Evolutionary conservation across 2,113 vertebrate species (phyloP).

Genomic region (Myiagra hebetior): DNA sequence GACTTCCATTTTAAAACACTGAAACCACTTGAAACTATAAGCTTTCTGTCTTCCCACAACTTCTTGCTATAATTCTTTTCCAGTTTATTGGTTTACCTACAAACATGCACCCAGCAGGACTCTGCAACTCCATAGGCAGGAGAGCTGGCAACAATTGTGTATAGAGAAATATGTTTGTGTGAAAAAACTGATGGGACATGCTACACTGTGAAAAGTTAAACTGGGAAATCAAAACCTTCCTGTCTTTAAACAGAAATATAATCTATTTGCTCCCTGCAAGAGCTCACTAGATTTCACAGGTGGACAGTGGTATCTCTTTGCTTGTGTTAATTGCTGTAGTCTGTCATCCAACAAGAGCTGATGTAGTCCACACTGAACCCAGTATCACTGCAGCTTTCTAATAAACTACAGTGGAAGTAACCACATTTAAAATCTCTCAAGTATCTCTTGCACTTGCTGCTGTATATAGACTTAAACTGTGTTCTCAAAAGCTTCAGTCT

Average conservation of each 20-base stretch:
- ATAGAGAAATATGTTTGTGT: background rate
- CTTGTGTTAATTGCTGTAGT: background rate
- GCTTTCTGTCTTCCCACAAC: background rate
- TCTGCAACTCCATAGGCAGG: background rate
- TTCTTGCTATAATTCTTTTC: background rate
- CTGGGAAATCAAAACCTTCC: background rate
- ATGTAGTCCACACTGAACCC: background rate
- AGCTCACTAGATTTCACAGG: background rate
- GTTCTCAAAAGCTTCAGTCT: background rate
- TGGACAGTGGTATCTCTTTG: background rate
- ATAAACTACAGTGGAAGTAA: background rate
- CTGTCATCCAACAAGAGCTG: background rate
- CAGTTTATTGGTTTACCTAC: background rate
- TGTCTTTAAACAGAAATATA: background rate
- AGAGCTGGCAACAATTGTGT: background rate
- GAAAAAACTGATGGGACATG: background rate
- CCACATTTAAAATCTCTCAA: background rate
- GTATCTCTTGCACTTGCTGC: background rate
- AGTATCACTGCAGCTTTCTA: background rate
- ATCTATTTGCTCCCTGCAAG: background rate
- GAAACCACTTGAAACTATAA: background rate
- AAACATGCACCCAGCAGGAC: background rate
- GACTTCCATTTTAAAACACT: background rate
- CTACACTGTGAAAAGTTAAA: background rate
- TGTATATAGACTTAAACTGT: background rate